A percentile compares a stretch with the other conserved stretches of the same genome.
Evolutionary conservation across 2,113 vertebrate genomes (phyloP).

Genomic region (Blennius ocellaris): DNA sequence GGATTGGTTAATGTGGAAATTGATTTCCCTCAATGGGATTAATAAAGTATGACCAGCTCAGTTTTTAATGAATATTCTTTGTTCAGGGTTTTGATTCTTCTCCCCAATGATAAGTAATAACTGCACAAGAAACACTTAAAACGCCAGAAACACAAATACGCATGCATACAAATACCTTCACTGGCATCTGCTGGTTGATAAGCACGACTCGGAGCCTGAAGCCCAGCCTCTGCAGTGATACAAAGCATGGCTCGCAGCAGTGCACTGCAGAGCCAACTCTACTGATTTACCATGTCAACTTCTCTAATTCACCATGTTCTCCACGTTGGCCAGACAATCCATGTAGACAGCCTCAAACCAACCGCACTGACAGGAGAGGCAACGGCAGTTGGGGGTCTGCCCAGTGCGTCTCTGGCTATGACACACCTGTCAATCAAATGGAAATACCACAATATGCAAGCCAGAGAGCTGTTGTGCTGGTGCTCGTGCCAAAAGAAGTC

Average conservation of each 20-base stretch:
- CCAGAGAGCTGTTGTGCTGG: constrained; percentile 57
- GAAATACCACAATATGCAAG: constrained; percentile 64
- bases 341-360: constrained; percentile 79
- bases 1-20: no score
- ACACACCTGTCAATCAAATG: constrained; percentile 79
- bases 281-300: constrained; percentile 82
- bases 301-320: constrained; percentile 81
- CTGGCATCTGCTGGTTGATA: constrained; percentile 60
- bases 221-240: constrained; percentile 57
- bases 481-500: constrained; percentile 54
- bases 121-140: constrained; percentile 17
- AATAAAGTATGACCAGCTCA: no score
- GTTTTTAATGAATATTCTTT: neutral
- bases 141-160: constrained; percentile 10
- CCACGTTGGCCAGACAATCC: constrained; percentile 80
- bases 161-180: constrained; percentile 39
- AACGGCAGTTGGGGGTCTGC: constrained; percentile 75
- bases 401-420: constrained; percentile 77
- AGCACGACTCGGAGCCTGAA: constrained; percentile 58
- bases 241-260: constrained; percentile 70
- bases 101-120: neutral
- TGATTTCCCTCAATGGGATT: no score
- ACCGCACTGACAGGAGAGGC: constrained; percentile 68
- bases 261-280: constrained; percentile 64
- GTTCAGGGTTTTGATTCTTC: constrained; percentile 3